phyloP scores from a whole-genome alignment of 2,113 vertebrate genomes.

The Xyliphius kryptos region DNA sequence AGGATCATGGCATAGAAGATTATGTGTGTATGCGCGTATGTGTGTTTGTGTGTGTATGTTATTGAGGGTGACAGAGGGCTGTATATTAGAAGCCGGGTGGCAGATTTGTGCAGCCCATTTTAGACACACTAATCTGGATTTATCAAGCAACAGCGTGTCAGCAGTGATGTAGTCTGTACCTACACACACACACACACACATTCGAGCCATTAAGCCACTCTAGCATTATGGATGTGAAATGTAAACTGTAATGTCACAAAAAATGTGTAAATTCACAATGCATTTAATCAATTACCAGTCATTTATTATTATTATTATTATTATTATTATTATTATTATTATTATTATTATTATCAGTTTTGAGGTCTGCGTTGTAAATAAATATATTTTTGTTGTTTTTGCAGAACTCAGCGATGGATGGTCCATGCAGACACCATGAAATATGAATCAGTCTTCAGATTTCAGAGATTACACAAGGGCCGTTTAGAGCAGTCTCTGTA shows the following conservation, averaged over 20 bases:
- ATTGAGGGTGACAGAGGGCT: conserved; percentile 21
- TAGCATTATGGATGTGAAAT: not conserved
- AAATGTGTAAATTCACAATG: no score
- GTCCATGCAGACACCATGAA: no score
- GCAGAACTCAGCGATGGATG: no score
- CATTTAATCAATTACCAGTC: not conserved
- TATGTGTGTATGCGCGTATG: not conserved
- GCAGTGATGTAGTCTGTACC: conserved; percentile 16
- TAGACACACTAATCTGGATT: conserved; percentile 38
- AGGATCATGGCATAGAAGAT: not conserved
- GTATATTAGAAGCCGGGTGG: conserved; percentile 19
- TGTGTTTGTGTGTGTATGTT: not conserved
- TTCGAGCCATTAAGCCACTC: not conserved
- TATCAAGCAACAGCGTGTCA: conserved; percentile 31
- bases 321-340: no score
- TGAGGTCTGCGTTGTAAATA: no score
- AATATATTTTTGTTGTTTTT: no score
- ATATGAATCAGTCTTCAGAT: no score
- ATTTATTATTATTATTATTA: not conserved
- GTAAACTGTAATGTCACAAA: no score
- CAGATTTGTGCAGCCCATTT: conserved; percentile 22
- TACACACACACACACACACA: conserved; percentile 23
- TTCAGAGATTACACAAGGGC: no score
- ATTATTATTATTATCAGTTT: no score
- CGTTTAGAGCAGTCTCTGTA: no score